Evolutionary conservation across 2,797 vertebrate genomes (phyloP).

Genomic region (Pitangus sulphuratus): DNA sequence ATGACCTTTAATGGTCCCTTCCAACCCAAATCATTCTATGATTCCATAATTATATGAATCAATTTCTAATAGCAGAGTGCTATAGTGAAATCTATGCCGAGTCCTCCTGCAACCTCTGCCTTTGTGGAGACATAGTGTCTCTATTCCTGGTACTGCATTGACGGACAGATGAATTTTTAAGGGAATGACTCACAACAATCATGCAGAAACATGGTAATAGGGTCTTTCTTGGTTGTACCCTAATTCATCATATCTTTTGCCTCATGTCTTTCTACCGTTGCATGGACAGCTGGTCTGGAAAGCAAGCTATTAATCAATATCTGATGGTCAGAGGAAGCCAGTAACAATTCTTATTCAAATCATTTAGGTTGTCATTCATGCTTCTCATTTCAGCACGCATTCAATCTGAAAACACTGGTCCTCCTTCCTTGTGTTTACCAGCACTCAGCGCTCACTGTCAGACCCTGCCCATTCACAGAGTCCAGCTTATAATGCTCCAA

Average conservation of each 20-base stretch:
- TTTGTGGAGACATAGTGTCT: slow-evolving; percentile 14
- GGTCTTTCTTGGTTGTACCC: slow-evolving; percentile 35
- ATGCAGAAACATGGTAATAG: slow-evolving; percentile 35
- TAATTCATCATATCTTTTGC: slow-evolving; percentile 51
- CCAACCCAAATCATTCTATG: neutral
- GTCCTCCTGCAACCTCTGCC: neutral
- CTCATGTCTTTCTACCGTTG: neutral
- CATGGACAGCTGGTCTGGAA: slow-evolving; percentile 40
- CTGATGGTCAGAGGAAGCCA: slow-evolving; percentile 5
- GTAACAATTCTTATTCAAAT: slow-evolving; percentile 54
- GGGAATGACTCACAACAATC: slow-evolving; percentile 50
- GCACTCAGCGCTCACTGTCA: neutral
- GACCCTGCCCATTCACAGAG: neutral
- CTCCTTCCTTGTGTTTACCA: neutral
- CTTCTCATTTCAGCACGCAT: slow-evolving; percentile 25
- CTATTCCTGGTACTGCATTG: slow-evolving; percentile 8
- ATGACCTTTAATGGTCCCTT: neutral
- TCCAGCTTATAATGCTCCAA: neutral
- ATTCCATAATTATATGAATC: neutral
- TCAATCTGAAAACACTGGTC: neutral
- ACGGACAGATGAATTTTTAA: slow-evolving; percentile 61
- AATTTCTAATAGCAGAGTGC: neutral
- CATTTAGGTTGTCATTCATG: slow-evolving; percentile 5
- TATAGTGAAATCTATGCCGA: neutral
- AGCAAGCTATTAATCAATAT: slow-evolving; percentile 64